Percentiles rank a stretch among this genome's conserved stretches.
Evolutionary conservation across 2,113 vertebrate species (phyloP).

Genomic region (Regulus satrapa): DNA sequence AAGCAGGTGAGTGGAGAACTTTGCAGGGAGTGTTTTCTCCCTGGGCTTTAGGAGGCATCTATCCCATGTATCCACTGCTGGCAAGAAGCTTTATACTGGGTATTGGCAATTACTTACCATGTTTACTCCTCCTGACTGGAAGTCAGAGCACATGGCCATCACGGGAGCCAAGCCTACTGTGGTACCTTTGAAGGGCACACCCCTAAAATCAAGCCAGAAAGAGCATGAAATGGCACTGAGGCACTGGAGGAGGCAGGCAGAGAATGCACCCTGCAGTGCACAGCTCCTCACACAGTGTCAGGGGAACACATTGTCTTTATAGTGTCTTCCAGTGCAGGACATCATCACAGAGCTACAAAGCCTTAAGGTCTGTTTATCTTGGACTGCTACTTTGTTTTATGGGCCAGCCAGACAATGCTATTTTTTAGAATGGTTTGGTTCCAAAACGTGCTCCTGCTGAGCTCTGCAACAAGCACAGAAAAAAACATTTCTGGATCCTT

Average conservation of each 20-base stretch:
- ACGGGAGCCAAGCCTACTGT: slow-evolving; percentile 94
- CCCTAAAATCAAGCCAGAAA: slow-evolving; percentile 73
- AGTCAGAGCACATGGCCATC: slow-evolving; percentile 94
- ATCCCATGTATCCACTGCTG: neutral
- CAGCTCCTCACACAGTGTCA: neutral
- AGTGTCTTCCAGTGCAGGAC: neutral
- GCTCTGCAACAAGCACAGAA: neutral
- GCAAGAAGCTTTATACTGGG: neutral
- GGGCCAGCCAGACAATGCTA: neutral
- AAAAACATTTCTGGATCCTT: neutral
- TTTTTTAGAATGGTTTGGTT: neutral
- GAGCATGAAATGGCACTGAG: neutral
- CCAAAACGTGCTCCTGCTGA: neutral
- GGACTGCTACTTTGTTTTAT: neutral
- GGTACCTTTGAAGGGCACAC: slow-evolving; percentile 86
- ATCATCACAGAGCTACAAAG: neutral
- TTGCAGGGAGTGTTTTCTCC: neutral
- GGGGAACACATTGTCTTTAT: neutral
- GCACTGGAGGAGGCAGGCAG: neutral
- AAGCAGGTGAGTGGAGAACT: neutral
- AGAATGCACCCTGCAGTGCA: neutral
- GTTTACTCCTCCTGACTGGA: slow-evolving; percentile 97
- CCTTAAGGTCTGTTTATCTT: neutral
- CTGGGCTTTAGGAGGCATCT: neutral
- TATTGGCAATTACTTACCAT: slow-evolving; percentile 78